Conservation (phyloP, 2,113 vertebrate genomes). For the Aphyosemion australe region DNA sequence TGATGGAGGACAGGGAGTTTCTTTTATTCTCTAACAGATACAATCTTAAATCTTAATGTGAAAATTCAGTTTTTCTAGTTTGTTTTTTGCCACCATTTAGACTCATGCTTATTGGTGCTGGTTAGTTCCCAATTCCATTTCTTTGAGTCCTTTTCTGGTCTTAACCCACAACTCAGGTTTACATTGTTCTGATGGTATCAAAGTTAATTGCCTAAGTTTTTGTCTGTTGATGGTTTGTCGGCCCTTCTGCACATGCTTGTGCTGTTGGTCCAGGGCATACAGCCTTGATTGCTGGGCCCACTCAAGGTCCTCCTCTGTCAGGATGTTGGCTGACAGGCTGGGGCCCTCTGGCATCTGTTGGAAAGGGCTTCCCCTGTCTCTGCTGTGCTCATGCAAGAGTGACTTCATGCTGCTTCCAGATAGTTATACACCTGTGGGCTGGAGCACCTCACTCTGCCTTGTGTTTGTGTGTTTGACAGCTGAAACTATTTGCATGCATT, state of each 20-base stretch:
- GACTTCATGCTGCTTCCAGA: slow-evolving; percentile 30
- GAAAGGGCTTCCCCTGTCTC: slow-evolving; percentile 37
- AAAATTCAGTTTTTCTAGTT: background rate
- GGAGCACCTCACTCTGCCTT: slow-evolving; percentile 44
- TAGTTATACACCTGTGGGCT: slow-evolving; percentile 51
- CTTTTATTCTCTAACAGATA: too few species aligned
- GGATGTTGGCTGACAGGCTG: slow-evolving; percentile 53
- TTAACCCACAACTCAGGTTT: too few species aligned
- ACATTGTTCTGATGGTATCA: background rate
- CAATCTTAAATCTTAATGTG: too few species aligned
- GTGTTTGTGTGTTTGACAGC: slow-evolving; percentile 60
- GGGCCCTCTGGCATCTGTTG: slow-evolving; percentile 47
- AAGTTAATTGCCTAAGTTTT: slow-evolving; percentile 9
- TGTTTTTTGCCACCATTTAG: background rate
- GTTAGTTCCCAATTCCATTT: too few species aligned
- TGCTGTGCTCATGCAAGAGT: slow-evolving; percentile 21
- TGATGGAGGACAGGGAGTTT: background rate
- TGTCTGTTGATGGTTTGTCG: slow-evolving; percentile 14
- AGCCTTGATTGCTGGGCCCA: slow-evolving; percentile 35
- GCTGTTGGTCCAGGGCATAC: slow-evolving; percentile 14
- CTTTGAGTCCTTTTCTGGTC: too few species aligned
- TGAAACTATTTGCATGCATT: slow-evolving; percentile 59
- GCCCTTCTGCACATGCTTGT: background rate
- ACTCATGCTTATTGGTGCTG: background rate
- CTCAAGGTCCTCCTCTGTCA: slow-evolving; percentile 49